Percentiles rank a stretch among this genome's conserved stretches.
phyloP scores from a whole-genome alignment of 2,888 invertebrate genomes.

The Ditylenchus weischeri region DNA sequence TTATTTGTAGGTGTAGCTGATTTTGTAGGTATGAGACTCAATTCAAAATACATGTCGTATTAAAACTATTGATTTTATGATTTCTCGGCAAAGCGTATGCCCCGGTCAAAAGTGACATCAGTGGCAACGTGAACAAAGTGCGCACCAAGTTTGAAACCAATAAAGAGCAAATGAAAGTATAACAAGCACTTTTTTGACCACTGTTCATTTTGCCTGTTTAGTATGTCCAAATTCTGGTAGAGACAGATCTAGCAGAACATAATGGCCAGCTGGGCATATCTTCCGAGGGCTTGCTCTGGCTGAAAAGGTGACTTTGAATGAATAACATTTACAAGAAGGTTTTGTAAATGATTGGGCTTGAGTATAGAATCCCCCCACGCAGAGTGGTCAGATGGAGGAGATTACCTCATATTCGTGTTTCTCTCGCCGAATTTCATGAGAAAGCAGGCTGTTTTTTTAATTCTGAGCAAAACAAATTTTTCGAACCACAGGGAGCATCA shows the following conservation, averaged over 20 bases:
- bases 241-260: slow-evolving; percentile 48
- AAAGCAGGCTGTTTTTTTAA: too few species aligned
- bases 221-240: slow-evolving; percentile 49
- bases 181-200: too few species aligned
- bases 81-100: slow-evolving; percentile 40
- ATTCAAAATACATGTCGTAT: background rate
- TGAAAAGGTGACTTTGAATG: slow-evolving; percentile 51
- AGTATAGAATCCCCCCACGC: too few species aligned
- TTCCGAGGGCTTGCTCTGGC: slow-evolving; percentile 56
- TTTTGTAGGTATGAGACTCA: slow-evolving; percentile 47
- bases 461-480: too few species aligned
- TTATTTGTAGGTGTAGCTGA: slow-evolving; percentile 44
- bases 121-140: slow-evolving; percentile 56
- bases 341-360: slow-evolving; percentile 18
- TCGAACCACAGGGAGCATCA: too few species aligned
- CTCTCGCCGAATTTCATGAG: too few species aligned
- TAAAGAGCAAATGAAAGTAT: slow-evolving; percentile 25
- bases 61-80: slow-evolving; percentile 31
- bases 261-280: slow-evolving; percentile 52
- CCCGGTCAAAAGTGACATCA: slow-evolving; percentile 52
- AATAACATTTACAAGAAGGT: too few species aligned
- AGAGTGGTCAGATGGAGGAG: too few species aligned
- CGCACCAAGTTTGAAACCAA: slow-evolving; percentile 41
- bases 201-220: slow-evolving; percentile 4
- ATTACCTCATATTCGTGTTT: too few species aligned